A percentile compares a stretch with the other conserved stretches of the same genome.
phyloP scores from a whole-genome alignment of 1,140 invertebrate genomes.

The Ptiloglossa arizonensis region DNA sequence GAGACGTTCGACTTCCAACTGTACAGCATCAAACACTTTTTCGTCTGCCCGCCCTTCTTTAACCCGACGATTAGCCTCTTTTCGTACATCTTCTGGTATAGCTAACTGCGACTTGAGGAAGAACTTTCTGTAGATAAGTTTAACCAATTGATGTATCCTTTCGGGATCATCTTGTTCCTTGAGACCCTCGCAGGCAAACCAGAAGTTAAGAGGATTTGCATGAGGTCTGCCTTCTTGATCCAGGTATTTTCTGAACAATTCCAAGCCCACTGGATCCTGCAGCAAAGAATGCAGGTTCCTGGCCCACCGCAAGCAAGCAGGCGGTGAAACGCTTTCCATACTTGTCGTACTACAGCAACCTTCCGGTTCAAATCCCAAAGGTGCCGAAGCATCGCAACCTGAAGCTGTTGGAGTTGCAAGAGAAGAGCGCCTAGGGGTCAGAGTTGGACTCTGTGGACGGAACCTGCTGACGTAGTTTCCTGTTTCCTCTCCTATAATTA shows the following conservation, averaged over 20 bases:
- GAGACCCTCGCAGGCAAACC: slow-evolving; percentile 95
- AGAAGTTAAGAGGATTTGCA: slow-evolving; percentile 91
- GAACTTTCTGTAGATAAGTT: slow-evolving; percentile 90
- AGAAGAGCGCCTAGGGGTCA: slow-evolving; percentile 80
- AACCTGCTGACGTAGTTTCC: slow-evolving; percentile 76
- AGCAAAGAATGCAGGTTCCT: slow-evolving; percentile 90
- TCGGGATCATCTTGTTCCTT: slow-evolving; percentile 89
- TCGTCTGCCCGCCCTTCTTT: slow-evolving; percentile 83
- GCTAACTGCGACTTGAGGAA: slow-evolving; percentile 91
- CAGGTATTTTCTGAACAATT: slow-evolving; percentile 92
- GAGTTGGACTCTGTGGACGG: slow-evolving; percentile 78
- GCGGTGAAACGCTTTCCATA: slow-evolving; percentile 85
- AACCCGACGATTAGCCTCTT: slow-evolving; percentile 85
- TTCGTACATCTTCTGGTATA: slow-evolving; percentile 90
- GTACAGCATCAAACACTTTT: slow-evolving; percentile 87
- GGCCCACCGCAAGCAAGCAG: slow-evolving; percentile 93
- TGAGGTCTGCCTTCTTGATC: slow-evolving; percentile 90
- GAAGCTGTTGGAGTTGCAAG: slow-evolving; percentile 70
- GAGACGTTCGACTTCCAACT: slow-evolving; percentile 89
- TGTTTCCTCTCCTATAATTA: slow-evolving; percentile 80
- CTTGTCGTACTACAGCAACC: slow-evolving; percentile 79
- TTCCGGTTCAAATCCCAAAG: slow-evolving; percentile 83
- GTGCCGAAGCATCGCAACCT: slow-evolving; percentile 80
- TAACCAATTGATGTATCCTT: slow-evolving; percentile 89
- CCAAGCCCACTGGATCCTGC: slow-evolving; percentile 92